These are phyloP conservation scores for Ditula angustiorana DNA, from an alignment of 2,888 invertebrate genomes.

Conservation along the genomic window DNA sequence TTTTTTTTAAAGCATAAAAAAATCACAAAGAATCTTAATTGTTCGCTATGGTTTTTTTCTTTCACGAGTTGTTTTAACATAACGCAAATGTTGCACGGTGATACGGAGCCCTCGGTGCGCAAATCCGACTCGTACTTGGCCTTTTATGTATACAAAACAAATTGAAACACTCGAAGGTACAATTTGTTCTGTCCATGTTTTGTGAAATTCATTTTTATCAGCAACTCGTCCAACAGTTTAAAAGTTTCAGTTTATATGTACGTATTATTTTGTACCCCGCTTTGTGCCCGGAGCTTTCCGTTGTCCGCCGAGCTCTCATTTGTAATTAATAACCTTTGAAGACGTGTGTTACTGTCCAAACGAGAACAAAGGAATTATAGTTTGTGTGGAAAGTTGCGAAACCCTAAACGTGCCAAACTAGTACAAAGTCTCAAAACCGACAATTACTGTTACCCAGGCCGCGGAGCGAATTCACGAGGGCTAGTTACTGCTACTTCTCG, in stretches of 20 bases:
- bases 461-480: conserved; percentile 10
- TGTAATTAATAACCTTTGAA: conserved; percentile 12
- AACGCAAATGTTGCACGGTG: too few species aligned
- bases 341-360: conserved; percentile 15
- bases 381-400: conserved; percentile 2
- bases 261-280: neutral
- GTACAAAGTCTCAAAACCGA: conserved; percentile 27
- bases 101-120: too few species aligned
- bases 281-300: neutral
- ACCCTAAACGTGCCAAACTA: conserved; percentile 13
- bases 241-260: too few species aligned
- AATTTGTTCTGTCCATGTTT: too few species aligned
- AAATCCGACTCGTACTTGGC: too few species aligned
- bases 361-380: conserved; percentile 15
- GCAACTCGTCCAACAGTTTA: too few species aligned
- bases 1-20: too few species aligned
- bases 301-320: neutral
- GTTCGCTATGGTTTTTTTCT: too few species aligned
- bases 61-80: too few species aligned
- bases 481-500: neutral
- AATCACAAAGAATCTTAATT: too few species aligned
- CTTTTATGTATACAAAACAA: too few species aligned
- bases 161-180: too few species aligned
- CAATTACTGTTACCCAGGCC: conserved; percentile 12
- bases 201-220: neutral